A percentile compares a stretch with the other conserved stretches of the same genome.
These are phyloP conservation scores for Labeo rohita DNA, from an alignment of 2,113 vertebrate species.

Conservation along the genomic window DNA sequence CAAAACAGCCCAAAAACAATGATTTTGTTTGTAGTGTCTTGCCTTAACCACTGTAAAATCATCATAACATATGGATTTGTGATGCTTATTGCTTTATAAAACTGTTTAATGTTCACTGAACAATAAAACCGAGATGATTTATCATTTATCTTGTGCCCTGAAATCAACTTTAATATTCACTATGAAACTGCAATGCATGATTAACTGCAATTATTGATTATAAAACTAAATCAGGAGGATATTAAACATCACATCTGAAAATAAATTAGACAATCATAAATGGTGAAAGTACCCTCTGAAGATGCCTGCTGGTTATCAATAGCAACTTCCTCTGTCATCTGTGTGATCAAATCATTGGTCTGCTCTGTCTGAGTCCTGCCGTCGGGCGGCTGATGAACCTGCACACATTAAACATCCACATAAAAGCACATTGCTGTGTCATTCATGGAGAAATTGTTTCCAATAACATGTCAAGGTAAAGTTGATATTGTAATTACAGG, in stretches of 20 bases:
- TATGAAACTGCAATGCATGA: neutral
- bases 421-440: accelerated
- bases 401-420: conserved; percentile 43
- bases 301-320: conserved; percentile 80
- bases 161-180: neutral
- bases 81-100: neutral
- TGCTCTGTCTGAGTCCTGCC: conserved; percentile 83
- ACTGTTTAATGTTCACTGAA: neutral
- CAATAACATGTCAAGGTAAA: neutral
- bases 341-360: conserved; percentile 84
- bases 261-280: neutral
- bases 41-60: neutral
- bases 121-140: neutral
- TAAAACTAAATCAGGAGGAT: no score
- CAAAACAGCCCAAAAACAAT: neutral
- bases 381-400: conserved; percentile 83
- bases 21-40: neutral
- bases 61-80: neutral
- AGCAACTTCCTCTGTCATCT: conserved; percentile 85
- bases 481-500: conserved; percentile 73
- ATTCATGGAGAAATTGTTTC: neutral
- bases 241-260: neutral
- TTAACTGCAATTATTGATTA: neutral
- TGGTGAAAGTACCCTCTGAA: conserved; percentile 60
- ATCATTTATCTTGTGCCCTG: neutral